Evolutionary conservation across 92 coral and sea anemone genomes (phyloP).

Genomic region (Plumapathes pennacea): DNA sequence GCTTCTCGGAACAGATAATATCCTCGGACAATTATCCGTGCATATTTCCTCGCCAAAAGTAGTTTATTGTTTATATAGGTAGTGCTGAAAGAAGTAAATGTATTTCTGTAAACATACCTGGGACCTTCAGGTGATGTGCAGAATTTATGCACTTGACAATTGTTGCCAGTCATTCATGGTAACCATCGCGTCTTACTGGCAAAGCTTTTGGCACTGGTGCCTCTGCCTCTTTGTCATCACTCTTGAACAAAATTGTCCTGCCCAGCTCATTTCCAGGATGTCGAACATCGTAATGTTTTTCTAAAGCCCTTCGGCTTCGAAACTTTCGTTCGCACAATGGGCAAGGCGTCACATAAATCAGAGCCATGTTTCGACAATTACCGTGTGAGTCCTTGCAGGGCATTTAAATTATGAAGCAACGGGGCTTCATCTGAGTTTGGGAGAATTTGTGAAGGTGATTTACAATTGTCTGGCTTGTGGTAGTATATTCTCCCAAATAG

Average conservation of each 20-base stretch:
- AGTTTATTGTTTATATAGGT: no score
- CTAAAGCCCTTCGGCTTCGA: slow-evolving; percentile 14
- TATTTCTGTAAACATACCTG: slow-evolving; percentile 47
- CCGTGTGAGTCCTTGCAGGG: no score
- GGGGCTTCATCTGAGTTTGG: no score
- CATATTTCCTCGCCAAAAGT: no score
- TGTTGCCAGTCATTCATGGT: slow-evolving; percentile 17
- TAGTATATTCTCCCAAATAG: no score
- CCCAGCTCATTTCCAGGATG: slow-evolving; percentile 18
- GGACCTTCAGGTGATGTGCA: slow-evolving; percentile 41
- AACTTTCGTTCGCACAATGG: slow-evolving; percentile 7
- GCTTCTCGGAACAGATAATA: no score
- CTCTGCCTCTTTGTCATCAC: slow-evolving; percentile 3
- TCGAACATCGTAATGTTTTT: slow-evolving; percentile 5
- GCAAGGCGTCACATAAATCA: slow-evolving; percentile 6
- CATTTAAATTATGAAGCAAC: no score
- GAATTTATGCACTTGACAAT: slow-evolving; percentile 32
- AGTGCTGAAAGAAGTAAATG: no score
- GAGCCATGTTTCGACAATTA: no score
- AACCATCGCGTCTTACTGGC: neutral
- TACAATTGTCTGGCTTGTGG: no score
- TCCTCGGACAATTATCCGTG: no score
- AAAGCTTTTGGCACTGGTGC: neutral
- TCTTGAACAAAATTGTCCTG: neutral
- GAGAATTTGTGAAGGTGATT: no score